These are phyloP conservation scores for Epizoanthus rinbou DNA, from an alignment of 92 coral and sea anemone genomes.

Conservation along the genomic window DNA sequence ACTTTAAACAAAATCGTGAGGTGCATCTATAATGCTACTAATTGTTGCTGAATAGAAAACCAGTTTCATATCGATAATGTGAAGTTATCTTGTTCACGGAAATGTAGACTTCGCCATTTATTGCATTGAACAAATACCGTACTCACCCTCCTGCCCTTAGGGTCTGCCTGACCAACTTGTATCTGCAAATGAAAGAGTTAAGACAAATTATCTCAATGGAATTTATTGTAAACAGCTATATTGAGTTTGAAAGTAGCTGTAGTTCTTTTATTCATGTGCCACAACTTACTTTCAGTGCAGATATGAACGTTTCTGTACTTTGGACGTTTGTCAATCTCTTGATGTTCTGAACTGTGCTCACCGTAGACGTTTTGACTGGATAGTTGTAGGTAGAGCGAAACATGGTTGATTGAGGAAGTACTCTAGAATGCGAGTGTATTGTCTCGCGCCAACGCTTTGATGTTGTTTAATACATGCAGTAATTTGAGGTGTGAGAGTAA, in stretches of 20 bases:
- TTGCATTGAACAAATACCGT: background rate
- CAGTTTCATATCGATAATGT: background rate
- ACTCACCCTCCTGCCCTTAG: conserved; percentile 9
- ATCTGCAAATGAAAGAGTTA: conserved; percentile 11
- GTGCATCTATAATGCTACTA: background rate
- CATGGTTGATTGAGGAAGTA: conserved; percentile 1
- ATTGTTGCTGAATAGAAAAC: background rate
- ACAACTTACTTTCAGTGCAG: conserved; percentile 28
- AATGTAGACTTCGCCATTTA: background rate
- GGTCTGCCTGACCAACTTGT: conserved; percentile 5
- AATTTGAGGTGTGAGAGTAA: conserved; percentile 4
- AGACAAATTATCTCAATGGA: background rate
- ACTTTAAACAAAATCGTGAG: background rate
- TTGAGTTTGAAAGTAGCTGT: background rate
- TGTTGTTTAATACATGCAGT: background rate
- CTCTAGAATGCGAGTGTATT: background rate
- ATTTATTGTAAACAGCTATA: conserved; percentile 3
- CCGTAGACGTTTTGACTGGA: conserved; percentile 2
- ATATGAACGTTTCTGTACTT: conserved; percentile 19
- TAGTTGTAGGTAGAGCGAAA: conserved; percentile 26
- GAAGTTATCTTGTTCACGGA: background rate
- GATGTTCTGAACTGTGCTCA: conserved; percentile 10
- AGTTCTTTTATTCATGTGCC: no score
- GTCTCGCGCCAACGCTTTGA: conserved; percentile 4
- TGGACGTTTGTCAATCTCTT: background rate